Base-by-base conservation (phyloP, 2,888 invertebrate genomes). In the Drosophila mayaguana region DNA sequence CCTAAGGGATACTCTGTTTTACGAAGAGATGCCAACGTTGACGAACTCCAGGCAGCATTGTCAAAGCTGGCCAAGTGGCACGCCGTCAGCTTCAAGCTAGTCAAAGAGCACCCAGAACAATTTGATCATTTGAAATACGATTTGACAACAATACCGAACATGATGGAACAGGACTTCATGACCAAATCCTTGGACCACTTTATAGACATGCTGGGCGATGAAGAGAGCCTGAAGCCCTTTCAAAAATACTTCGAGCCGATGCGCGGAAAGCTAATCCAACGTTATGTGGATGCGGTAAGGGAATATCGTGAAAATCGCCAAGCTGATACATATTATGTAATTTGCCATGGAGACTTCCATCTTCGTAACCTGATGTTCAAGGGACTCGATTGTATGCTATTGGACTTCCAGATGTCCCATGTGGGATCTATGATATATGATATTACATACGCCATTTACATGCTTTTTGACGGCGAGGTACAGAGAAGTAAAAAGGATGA, bases 1-100 rank as follows among this genome's bases (percentile, higher is more conserved):
- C 61, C 64, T 2, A 73, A 72, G 36, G 77, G 78, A 0, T 91
- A 65, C 12, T 9, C 63, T 32, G 63, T 71, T 2, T 75, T 80
- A 45, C 80, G 82, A 16, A 69, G 88, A 50, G 74, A 80, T 72
- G 51, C 93, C 43, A 93, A 93, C 66, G 50, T 92, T 12, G 81
- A 84, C 2, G 93, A 94, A 55, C 75, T 92, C 0, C 89, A 78
- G 65, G 14, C 91, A 12, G 91, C 92, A 1, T 72, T 93, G 1
- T 73, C 74, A 4, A 85, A 92, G 2, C 67, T 94, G 64, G 93
- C 93, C 2, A 91, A 91, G 73, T 93, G 94, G 73, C 94, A 94
- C 73, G 93, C 93, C 92, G 8, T 92, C 92, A 20, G 91, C 93
- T 2, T 93, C 91, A 6, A 86, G 90, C 46, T 93, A 92, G 45